Percentiles rank a stretch among this genome's conserved stretches.
Conservation (phyloP, 2,797 vertebrate genomes). For the Thaleichthys pacificus region DNA sequence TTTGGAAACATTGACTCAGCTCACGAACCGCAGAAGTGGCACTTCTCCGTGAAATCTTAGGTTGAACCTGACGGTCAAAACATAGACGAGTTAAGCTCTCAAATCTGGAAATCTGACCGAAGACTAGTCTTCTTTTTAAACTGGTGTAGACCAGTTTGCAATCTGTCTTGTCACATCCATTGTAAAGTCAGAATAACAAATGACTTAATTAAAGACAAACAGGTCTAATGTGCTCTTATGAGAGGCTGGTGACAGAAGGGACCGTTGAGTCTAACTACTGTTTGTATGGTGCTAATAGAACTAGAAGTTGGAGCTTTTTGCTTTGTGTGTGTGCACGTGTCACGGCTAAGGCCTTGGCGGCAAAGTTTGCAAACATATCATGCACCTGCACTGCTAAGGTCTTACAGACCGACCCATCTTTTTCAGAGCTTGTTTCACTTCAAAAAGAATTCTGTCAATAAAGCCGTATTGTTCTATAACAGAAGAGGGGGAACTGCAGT, state of each 20-base stretch:
- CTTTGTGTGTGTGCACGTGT: neutral
- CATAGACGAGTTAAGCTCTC: too few species aligned
- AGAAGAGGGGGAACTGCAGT: constrained; percentile 22
- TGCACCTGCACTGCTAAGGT: neutral
- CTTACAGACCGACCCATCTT: neutral
- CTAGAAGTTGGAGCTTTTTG: neutral
- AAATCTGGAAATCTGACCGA: too few species aligned
- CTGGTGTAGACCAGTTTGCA: too few species aligned
- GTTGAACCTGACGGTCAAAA: neutral
- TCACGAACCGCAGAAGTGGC: neutral
- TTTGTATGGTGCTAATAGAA: neutral
- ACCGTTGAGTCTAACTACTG: neutral
- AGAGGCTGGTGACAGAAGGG: neutral
- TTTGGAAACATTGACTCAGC: neutral
- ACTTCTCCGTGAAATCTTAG: constrained; percentile 12
- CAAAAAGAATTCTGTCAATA: neutral
- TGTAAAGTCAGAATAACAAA: neutral
- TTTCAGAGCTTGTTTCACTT: too few species aligned
- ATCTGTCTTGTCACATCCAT: neutral
- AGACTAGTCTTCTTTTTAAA: too few species aligned
- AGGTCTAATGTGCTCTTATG: neutral
- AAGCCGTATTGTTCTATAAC: neutral
- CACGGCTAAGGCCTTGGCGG: neutral
- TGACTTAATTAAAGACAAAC: neutral
- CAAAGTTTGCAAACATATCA: neutral